A percentile compares a stretch with the other conserved stretches of the same genome.
Conservation (phyloP, 2,888 invertebrate species). For the Tachystola acroxantha region DNA sequence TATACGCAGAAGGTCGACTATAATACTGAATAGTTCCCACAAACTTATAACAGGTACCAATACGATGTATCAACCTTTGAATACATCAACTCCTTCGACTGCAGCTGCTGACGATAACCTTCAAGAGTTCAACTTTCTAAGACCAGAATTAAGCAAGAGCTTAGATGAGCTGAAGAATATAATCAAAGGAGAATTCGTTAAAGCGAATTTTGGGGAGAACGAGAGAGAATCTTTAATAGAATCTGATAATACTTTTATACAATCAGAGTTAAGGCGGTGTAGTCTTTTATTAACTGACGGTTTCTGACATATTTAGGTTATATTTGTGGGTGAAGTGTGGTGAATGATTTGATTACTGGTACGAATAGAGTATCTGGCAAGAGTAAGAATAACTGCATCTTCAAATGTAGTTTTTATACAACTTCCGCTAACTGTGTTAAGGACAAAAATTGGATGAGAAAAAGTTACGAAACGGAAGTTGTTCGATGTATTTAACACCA, state of each 20-base stretch:
- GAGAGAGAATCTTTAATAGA: slow-evolving; percentile 57
- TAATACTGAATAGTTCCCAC: slow-evolving; percentile 79
- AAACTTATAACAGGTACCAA: slow-evolving; percentile 78
- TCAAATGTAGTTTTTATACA: no score
- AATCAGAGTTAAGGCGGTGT: slow-evolving; percentile 51
- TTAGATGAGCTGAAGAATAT: slow-evolving; percentile 9
- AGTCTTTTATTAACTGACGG: slow-evolving; percentile 37
- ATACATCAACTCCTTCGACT: slow-evolving; percentile 14
- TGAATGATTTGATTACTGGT: no score
- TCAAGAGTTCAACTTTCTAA: slow-evolving; percentile 39
- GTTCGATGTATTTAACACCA: no score
- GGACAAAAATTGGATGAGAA: no score
- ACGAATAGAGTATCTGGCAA: no score
- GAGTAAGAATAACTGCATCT: no score
- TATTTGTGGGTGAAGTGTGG: no score
- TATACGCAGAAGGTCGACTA: slow-evolving; percentile 81
- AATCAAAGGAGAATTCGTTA: slow-evolving; percentile 51
- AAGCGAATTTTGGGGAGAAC: slow-evolving; percentile 39
- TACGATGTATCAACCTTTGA: slow-evolving; percentile 51
- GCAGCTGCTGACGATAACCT: slow-evolving; percentile 2
- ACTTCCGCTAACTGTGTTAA: no score
- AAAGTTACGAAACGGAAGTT: no score
- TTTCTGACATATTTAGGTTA: slow-evolving; percentile 10
- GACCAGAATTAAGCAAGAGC: slow-evolving; percentile 18
- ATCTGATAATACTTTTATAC: slow-evolving; percentile 60